Evolutionary conservation across 2,113 vertebrate species (phyloP).

Genomic region (Hemiscyllium ocellatum): DNA sequence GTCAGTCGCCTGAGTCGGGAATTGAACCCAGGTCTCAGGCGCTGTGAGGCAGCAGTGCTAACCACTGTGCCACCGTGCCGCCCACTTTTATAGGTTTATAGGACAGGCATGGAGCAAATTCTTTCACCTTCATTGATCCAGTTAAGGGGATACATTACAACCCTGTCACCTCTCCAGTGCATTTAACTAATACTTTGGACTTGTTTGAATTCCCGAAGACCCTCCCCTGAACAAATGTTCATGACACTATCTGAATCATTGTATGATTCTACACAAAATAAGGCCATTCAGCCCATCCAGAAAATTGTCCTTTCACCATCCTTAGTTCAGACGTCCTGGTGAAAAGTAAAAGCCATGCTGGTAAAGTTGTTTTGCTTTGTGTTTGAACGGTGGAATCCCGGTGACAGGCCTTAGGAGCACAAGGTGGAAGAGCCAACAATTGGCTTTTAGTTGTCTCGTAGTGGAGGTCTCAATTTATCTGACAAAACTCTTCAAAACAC

Average conservation of each 20-base stretch:
- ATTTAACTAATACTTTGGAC: neutral
- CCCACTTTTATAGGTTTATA: too few species aligned
- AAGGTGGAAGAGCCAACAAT: neutral
- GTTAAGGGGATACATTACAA: neutral
- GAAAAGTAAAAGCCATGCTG: too few species aligned
- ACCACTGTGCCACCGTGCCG: too few species aligned
- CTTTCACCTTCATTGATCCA: neutral
- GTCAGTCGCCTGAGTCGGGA: too few species aligned
- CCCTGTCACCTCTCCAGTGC: neutral
- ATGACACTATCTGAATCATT: neutral
- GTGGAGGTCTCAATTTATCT: neutral
- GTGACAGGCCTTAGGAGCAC: too few species aligned
- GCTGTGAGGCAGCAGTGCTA: too few species aligned
- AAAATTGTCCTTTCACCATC: neutral
- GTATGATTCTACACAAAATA: neutral
- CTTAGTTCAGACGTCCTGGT: neutral
- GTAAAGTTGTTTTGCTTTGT: too few species aligned
- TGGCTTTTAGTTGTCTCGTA: neutral
- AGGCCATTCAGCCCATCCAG: neutral
- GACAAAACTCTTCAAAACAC: neutral
- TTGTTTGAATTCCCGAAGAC: too few species aligned
- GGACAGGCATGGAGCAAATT: neutral
- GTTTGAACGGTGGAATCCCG: too few species aligned
- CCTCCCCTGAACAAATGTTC: too few species aligned
- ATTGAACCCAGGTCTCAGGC: too few species aligned